Evolutionary conservation across 2,113 vertebrate genomes (phyloP), one percentile per base, ranked within the genome.

Genomic region (Pardalotus punctatus): DNA sequence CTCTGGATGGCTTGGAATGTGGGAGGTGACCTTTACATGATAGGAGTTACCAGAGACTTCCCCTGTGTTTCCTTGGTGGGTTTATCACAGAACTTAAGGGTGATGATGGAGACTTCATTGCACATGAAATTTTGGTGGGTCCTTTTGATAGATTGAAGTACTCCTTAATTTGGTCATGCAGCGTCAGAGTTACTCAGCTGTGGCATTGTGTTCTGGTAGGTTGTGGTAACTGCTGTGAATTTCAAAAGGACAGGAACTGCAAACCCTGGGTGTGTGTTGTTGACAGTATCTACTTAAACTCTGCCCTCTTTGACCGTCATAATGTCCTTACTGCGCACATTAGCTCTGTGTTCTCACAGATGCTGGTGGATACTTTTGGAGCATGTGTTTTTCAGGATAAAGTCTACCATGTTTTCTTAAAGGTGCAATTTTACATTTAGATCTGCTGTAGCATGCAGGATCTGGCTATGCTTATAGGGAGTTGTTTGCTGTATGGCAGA

Each of bases 161-260:
- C 25, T 90, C 15, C 40, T 2, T 4, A 58, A 40, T 45, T 77
- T 3, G 1, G 36, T 70, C 23, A 22, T 36, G 18, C 24, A 13
- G 47, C 36, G 17, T 73, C 22, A 62, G 74, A 23, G 31, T 82
- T 94, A 58, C 51, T 73, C 42, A 90, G 35, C 67, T 70, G 67
- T 65, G 58, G 16, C 29, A 87, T 91, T 70, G 23, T 93, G 61
- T 17, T 64, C 8, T 17, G 67, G 57, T 28, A 88, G 81, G 42
- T 58, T 95, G 86, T 83, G 74, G 51, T 38, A 66, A 48, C 43
- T 57, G 74, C 84, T 64, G 48, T 81, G 85, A 73, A 73, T 56
- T 90, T 90, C 67, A 62, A 81, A 72, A 90, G 67, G 82, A 72
- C 73, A 85, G 78, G 81, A 96, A 48, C 78, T 82, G 89, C 69